Evolutionary conservation across 2,888 invertebrate genomes (phyloP).

Genomic region (Lamellibrachia columna): DNA sequence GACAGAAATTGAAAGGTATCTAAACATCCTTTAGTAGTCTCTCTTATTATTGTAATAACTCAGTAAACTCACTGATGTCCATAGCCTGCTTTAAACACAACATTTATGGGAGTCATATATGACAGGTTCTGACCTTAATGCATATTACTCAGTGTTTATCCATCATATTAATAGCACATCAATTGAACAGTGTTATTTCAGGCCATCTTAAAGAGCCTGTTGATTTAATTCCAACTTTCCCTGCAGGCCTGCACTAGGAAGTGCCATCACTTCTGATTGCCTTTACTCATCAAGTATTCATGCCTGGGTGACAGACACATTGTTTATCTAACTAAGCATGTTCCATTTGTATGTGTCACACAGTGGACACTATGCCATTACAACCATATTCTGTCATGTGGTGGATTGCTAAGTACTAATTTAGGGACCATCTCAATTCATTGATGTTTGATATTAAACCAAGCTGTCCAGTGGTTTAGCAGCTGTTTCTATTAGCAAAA

Average conservation of each 20-base stretch:
- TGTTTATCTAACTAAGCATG: neutral
- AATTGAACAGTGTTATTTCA: neutral
- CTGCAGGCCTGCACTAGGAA: too few relatives aligned
- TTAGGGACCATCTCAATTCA: too few relatives aligned
- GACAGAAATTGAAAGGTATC: neutral
- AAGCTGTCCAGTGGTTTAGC: too few relatives aligned
- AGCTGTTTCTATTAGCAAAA: too few relatives aligned
- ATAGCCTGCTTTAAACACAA: neutral
- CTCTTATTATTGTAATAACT: neutral
- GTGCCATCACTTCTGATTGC: too few relatives aligned
- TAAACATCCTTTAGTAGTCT: neutral
- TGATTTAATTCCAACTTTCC: neutral
- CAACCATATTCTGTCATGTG: too few relatives aligned
- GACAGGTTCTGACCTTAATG: neutral
- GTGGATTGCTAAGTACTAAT: too few relatives aligned
- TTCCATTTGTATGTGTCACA: neutral
- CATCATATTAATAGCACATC: neutral
- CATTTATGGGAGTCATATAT: neutral
- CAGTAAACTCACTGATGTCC: neutral
- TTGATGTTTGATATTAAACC: too few relatives aligned
- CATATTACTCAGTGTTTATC: neutral
- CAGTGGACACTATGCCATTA: neutral
- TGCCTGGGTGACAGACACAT: too few relatives aligned
- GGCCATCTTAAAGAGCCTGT: neutral
- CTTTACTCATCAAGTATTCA: too few relatives aligned